Base-by-base conservation (phyloP, 2,888 invertebrate species). In the Gortyna flavago region DNA sequence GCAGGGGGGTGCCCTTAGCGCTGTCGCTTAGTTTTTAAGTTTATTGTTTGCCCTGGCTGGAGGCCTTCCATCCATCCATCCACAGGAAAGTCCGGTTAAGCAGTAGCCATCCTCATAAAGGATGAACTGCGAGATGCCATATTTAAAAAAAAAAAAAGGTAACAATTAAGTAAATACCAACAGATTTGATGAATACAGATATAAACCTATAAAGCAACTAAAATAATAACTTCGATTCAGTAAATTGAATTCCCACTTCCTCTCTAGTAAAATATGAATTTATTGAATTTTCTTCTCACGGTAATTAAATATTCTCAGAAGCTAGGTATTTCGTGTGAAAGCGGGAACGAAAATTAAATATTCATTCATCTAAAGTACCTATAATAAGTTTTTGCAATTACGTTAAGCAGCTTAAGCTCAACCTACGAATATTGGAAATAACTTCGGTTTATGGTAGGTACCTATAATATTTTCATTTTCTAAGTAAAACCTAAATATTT, bases 241-340 rank as follows among this genome's bases (percentile, higher is more conserved):
- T 51, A 21, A 21, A 35, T 38, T 35, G 0, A 57, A 68, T 18
- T 21, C 0, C 9, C 5, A 4, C 21, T 29, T 35, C 5, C 5
- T 21, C 25, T 32, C 21, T 13, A 35, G 1, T n/a, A 54, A 2
- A 0, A 62, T 38, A 11, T 65, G 4, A 5, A 54, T 67, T 41
- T 18, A 66, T 41, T 25, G 1, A 41, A 35, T 11, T 67, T 18
- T 21, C 9, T 44, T 8, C 21, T 11, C 4, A 79, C 32, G 18
- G 3, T 79, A 11, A 25, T 35, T 69, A 25, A 29, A 69, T 2
- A 48, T 35, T 29, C 29, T 80, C 13, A 35, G 18, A 57, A 79
- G 16, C 25, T 35, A 44, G 1, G 11, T 44, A 44, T 11, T 67
- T 38, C 4, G 32, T 1, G 25, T 25, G 25, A 29, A 32, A 48